Percentiles rank a stretch among this genome's conserved stretches.
Conservation (phyloP, 1,140 invertebrate genomes). For the Scaptomyza graminum region DNA sequence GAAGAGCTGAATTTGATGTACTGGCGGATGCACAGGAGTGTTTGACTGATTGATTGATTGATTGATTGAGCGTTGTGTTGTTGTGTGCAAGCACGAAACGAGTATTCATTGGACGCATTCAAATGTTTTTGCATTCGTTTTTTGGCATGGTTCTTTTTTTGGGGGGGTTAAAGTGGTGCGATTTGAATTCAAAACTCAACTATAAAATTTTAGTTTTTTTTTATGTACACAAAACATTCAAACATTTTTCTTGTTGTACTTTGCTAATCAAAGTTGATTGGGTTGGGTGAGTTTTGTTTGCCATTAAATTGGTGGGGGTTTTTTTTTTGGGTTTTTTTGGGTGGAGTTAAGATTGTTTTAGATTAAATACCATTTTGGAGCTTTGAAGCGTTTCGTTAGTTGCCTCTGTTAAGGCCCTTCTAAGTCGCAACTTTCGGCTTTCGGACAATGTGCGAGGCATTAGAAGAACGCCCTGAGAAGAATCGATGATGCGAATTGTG, state of each 20-base stretch:
- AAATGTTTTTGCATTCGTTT: no score
- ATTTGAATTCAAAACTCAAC: constrained; percentile 20
- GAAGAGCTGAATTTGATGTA: constrained; percentile 19
- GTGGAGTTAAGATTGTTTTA: constrained; percentile 17
- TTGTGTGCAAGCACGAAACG: neutral
- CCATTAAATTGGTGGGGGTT: constrained; percentile 7
- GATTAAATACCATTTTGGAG: constrained; percentile 91
- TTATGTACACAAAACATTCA: constrained; percentile 35
- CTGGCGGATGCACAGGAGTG: constrained; percentile 10
- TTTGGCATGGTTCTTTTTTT: constrained; percentile 11
- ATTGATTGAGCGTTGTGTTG: neutral
- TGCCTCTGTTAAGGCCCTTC: constrained; percentile 93
- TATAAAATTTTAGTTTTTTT: constrained; percentile 28
- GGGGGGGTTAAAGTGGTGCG: constrained; percentile 8
- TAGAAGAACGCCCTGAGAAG: constrained; percentile 91
- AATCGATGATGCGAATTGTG: constrained; percentile 69
- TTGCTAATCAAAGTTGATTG: constrained; percentile 24
- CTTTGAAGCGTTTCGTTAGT: constrained; percentile 93
- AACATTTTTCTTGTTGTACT: neutral
- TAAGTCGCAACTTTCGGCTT: constrained; percentile 90
- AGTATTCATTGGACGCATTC: constrained; percentile 16
- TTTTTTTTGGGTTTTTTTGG: constrained; percentile 15
- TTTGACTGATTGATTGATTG: constrained; percentile 7
- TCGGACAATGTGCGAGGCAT: constrained; percentile 94
- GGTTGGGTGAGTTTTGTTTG: constrained; percentile 10